Base-by-base conservation (phyloP, 2,113 vertebrate species). In the Lophura nycthemera region DNA sequence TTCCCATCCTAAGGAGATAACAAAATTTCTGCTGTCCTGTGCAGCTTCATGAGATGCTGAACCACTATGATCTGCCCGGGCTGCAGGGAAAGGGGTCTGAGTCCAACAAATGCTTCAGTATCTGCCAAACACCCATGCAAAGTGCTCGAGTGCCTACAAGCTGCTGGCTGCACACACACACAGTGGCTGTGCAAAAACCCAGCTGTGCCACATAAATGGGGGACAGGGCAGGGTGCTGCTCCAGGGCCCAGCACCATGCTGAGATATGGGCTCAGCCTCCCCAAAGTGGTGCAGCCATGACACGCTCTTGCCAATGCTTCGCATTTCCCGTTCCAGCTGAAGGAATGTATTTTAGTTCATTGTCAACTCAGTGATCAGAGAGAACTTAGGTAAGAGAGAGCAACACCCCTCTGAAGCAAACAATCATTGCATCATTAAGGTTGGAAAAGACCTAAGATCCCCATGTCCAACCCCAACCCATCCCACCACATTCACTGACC, bases 261-360 rank as follows among this genome's bases (percentile, higher is more conserved):
- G 61, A 75, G 81, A 82, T 60, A 21, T 0, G 0, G n/a, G 27
- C 64, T 91, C 36, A 25, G 4, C 48, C 63, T 91, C 87, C 85
- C 81, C 3, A 0, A 72, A 63, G 54, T 42, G 63, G 36, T 38
- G 72, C 72, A 89, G 63, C 6, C 85, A 66, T 38, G 20, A 27
- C 14, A 29, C 25, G 88, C 25, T 93, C 21, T 67, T 67, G 85
- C 73, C 85, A 94, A 86, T 67, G 47, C 90, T 83, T 6, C 65
- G 59, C 1, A 15, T 69, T 75, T 64, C 83, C 64, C 42, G 43
- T n/a, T 87, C 83, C 92, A 93, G 85, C 82, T 84, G 40, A 65
- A 94, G 90, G 78, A 97, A 95, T 85, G 80, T 54, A 87, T 79
- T 79, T 74, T 32, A 83, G 61, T 38, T 86, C 76, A 88, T 20